Evolutionary conservation across 1,140 invertebrate genomes (phyloP).

Genomic region (Charaxes varanes): DNA sequence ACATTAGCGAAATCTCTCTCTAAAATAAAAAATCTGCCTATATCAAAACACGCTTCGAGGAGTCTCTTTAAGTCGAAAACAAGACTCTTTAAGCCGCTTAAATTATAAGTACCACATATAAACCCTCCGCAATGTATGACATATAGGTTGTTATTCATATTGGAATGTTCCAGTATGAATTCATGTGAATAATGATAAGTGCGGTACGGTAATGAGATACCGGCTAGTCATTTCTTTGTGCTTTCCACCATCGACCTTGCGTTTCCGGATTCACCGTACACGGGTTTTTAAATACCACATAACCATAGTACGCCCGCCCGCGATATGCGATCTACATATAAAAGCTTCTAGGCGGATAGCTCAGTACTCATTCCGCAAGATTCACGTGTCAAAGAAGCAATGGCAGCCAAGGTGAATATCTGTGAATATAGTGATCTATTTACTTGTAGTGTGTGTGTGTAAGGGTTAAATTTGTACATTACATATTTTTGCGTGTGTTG

Average conservation of each 20-base stretch:
- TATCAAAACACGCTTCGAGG: too few relatives aligned
- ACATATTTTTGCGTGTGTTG: too few relatives aligned
- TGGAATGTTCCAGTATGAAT: too few relatives aligned
- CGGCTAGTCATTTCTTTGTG: slow-evolving; percentile 31
- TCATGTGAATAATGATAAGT: slow-evolving; percentile 7
- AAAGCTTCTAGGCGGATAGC: slow-evolving; percentile 35
- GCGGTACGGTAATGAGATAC: slow-evolving; percentile 5
- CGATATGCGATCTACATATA: slow-evolving; percentile 47
- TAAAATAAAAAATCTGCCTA: too few relatives aligned
- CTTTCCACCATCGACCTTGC: slow-evolving; percentile 45
- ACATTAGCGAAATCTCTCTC: too few relatives aligned
- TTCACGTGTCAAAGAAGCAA: slow-evolving; percentile 48
- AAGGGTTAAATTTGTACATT: too few relatives aligned
- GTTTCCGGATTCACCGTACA: slow-evolving; percentile 52
- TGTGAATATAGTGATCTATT: slow-evolving; percentile 18
- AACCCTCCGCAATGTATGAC: too few relatives aligned
- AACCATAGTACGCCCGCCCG: slow-evolving; percentile 43
- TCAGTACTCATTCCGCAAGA: slow-evolving; percentile 53
- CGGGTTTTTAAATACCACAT: slow-evolving; percentile 52
- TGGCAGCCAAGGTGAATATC: slow-evolving; percentile 54
- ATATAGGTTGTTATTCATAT: too few relatives aligned
- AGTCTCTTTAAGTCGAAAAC: too few relatives aligned
- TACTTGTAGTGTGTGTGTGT: not conserved
- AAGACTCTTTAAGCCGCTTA: too few relatives aligned
- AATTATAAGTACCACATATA: too few relatives aligned